phyloP scores from a whole-genome alignment of 2,797 vertebrate species.

The Lepus townsendii region DNA sequence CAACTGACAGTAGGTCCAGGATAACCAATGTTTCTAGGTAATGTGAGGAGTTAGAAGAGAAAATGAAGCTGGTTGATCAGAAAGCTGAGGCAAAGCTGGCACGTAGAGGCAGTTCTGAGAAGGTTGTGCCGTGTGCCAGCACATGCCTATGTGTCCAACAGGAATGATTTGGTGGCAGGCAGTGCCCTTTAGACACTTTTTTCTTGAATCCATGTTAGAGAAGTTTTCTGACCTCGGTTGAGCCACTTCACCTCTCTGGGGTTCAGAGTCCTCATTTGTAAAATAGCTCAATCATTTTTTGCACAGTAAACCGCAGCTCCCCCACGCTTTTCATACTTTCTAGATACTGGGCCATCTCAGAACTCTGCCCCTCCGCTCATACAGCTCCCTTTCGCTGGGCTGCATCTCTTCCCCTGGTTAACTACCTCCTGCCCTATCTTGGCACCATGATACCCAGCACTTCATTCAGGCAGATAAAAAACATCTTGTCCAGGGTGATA shows the following conservation, averaged over 20 bases:
- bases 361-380: not conserved
- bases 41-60: not conserved
- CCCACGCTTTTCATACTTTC: not conserved
- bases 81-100: not conserved
- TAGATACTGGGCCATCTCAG: not conserved
- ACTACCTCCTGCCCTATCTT: not conserved
- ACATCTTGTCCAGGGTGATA: not conserved
- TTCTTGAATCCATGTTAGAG: not conserved
- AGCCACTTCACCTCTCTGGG: conserved; percentile 37
- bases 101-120: not conserved
- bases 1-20: not conserved
- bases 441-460: not conserved
- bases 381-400: conserved; percentile 11
- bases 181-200: not conserved
- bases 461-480: conserved; percentile 39
- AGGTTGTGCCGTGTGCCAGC: not conserved
- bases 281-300: not conserved
- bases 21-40: not conserved
- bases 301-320: not conserved
- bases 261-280: conserved; percentile 16
- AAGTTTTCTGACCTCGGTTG: not conserved
- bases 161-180: not conserved
- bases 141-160: not conserved
- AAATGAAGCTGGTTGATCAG: conserved; percentile 41
- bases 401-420: conserved; percentile 2